Evolutionary conservation across 2,113 vertebrate species (phyloP), one percentile per base, ranked within the genome.

Genomic region (Solenodon paradoxus): DNA sequence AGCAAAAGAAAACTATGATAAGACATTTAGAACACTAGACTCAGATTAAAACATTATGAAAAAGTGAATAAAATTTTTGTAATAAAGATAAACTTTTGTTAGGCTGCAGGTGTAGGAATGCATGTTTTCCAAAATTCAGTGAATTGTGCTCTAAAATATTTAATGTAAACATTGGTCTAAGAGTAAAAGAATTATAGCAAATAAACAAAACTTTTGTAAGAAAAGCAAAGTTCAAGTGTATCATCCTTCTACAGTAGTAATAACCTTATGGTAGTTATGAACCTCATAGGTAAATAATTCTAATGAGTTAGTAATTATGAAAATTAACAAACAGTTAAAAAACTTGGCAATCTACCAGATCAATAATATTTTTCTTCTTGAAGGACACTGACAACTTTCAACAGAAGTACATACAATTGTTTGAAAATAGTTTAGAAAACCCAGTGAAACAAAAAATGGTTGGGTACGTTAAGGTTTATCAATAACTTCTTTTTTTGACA

Each of bases 131-230:
- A 96, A 95, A 96, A 95, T 66, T 93, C 22, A 82, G 78, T 80
- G n/a, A 22, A 84, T 74, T 93, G 97, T 96, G 49, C 74, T 96
- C 35, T 95, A 96, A 97, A 98, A 94, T 97, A 96, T 94, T 97
- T 96, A 97, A 87, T 92, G 53, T 87, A 95, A 98, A 94, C 74
- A 96, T 49, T 81, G 93, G 75, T 97, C 82, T 97, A 95, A 97
- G 86, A 97, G 87, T 97, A 97, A 96, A 77, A 79, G 12, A 2
- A 20, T 40, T 88, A 80, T 92, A 95, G 87, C 90, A 97, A 92
- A 92, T 87, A 40, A 97, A 92, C 45, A 88, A 95, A 97, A 98
- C 72, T 71, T 92, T 42, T 51, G 0, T 71, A 92, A 96, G 72
- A 94, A 97, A 96, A 94, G 86, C 15, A 87, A 98, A 98, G 86